phyloP scores from a whole-genome alignment of 2,797 vertebrate genomes.

The Falco berigora region DNA sequence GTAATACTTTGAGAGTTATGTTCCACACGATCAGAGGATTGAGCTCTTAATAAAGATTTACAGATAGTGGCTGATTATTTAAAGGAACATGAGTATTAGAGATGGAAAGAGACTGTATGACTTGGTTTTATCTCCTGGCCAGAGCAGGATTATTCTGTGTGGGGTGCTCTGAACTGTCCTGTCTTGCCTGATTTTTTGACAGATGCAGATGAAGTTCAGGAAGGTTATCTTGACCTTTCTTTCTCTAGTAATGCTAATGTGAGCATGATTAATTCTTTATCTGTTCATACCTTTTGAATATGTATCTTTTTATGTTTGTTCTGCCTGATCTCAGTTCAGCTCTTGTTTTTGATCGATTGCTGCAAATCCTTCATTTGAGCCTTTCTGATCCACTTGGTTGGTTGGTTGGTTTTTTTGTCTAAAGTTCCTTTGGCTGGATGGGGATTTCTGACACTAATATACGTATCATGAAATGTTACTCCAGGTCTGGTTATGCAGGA shows the following conservation, averaged over 20 bases:
- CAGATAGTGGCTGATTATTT: background rate
- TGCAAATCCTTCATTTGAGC: background rate
- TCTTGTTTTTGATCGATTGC: background rate
- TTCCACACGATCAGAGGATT: background rate
- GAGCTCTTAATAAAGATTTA: background rate
- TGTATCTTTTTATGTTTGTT: background rate
- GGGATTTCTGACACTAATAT: background rate
- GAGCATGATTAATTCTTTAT: background rate
- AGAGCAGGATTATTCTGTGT: background rate
- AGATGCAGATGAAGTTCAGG: background rate
- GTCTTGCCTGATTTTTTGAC: background rate
- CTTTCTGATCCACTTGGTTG: background rate
- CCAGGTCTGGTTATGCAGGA: background rate
- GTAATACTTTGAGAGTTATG: background rate
- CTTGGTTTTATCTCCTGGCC: background rate
- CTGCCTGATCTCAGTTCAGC: background rate
- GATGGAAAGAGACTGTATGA: background rate
- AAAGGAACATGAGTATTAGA: background rate
- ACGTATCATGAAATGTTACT: rapidly evolving
- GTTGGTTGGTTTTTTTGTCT: rapidly evolving
- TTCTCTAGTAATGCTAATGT: background rate
- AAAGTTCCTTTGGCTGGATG: background rate
- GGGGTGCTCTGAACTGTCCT: background rate
- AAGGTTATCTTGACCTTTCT: background rate
- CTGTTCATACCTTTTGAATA: background rate